A percentile compares a stretch with the other conserved stretches of the same genome.
phyloP scores from a whole-genome alignment of 2,797 vertebrate genomes.

The Sebastes cheni region DNA sequence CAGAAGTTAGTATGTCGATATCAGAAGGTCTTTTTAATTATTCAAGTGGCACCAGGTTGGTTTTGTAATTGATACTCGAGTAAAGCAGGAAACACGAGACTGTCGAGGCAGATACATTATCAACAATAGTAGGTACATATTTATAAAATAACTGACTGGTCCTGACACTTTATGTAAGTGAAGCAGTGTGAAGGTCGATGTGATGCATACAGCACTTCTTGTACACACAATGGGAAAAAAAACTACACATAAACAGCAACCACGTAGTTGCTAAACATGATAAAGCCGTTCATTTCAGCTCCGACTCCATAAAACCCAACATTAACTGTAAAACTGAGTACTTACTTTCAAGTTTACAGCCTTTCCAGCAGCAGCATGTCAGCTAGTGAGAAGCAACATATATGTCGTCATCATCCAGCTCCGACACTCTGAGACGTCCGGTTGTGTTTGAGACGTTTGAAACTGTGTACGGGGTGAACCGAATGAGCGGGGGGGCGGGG shows the following conservation, averaged over 20 bases:
- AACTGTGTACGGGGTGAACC: fast-evolving
- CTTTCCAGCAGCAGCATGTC: conserved; percentile 2
- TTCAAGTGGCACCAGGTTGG: neutral
- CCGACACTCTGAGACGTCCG: neutral
- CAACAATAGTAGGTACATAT: neutral
- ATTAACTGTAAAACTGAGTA: neutral
- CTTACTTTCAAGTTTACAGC: conserved; percentile 47
- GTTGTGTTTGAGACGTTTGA: neutral
- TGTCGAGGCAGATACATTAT: neutral
- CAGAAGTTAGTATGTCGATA: too few species aligned
- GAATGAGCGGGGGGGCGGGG: neutral
- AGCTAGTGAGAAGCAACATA: conserved; percentile 3
- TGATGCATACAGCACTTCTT: neutral
- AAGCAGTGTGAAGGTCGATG: conserved; percentile 58
- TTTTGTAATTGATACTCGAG: neutral
- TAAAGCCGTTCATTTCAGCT: neutral
- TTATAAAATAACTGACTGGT: neutral
- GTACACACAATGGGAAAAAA: neutral
- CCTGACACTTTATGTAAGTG: neutral
- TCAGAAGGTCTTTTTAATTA: too few species aligned
- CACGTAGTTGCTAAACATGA: neutral
- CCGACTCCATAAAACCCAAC: neutral
- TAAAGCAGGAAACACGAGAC: neutral
- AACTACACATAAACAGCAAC: neutral
- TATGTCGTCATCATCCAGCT: conserved; percentile 54